Conservation (phyloP, 2,797 vertebrate genomes). For the Valencia hispanica region DNA sequence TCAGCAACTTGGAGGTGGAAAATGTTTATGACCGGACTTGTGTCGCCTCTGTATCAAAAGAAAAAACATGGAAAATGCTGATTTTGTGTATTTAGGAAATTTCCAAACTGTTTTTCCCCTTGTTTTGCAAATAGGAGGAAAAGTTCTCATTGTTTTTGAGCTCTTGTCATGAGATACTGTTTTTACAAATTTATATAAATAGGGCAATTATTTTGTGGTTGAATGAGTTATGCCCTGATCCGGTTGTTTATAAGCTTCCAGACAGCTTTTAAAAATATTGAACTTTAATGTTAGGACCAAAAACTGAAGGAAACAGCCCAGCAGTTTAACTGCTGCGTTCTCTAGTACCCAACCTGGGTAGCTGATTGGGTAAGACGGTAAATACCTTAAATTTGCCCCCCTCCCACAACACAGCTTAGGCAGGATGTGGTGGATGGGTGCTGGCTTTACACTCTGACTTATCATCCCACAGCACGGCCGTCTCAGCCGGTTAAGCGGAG, state of each 20-base stretch:
- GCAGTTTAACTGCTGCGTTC: conserved; percentile 33
- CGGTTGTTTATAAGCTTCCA: conserved; percentile 45
- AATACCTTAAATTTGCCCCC: conserved; percentile 61
- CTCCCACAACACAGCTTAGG: conserved; percentile 36
- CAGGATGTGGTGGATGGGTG: conserved; percentile 61
- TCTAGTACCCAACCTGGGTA: conserved; percentile 27
- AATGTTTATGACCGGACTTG: conserved; percentile 27
- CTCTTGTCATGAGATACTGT: conserved; percentile 26
- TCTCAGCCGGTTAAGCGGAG: conserved; percentile 42
- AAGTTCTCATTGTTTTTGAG: conserved; percentile 5
- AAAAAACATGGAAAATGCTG: not conserved
- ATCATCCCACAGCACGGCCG: conserved; percentile 34
- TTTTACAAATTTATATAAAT: conserved; percentile 42
- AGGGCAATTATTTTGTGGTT: conserved; percentile 20
- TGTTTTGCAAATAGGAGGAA: conserved; percentile 19
- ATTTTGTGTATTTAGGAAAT: conserved; percentile 9
- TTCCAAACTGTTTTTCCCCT: conserved; percentile 12
- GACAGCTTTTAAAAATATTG: conserved; percentile 12
- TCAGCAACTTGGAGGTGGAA: conserved; percentile 34
- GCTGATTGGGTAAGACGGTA: conserved; percentile 66
- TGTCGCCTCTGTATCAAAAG: conserved; percentile 6
- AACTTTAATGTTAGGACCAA: conserved; percentile 22
- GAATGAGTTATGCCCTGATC: conserved; percentile 20
- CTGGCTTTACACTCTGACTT: conserved; percentile 44
- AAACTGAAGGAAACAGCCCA: conserved; percentile 24